Conservation (phyloP, 1,140 invertebrate species). For the Archegozetes longisetosus region DNA sequence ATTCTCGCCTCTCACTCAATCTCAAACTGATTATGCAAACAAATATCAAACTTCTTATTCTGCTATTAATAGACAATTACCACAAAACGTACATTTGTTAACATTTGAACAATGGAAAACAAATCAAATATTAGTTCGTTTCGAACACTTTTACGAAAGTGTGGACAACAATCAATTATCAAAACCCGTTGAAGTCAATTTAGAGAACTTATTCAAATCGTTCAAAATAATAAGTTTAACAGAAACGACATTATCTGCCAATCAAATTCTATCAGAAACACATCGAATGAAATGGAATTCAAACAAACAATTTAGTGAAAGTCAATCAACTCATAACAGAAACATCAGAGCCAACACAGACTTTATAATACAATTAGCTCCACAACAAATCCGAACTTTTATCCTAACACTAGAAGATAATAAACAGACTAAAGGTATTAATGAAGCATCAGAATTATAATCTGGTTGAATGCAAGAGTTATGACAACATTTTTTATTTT, state of each 20-base stretch:
- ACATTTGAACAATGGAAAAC: conserved; percentile 67
- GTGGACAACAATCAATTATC: conserved; percentile 41
- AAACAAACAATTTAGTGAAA: background rate
- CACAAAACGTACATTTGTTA: conserved; percentile 60
- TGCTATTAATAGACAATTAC: conserved; percentile 37
- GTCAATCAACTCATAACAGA: background rate
- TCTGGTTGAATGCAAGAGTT: background rate
- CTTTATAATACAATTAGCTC: background rate
- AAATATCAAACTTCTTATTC: conserved; percentile 27
- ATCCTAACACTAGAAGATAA: background rate
- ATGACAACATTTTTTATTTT: background rate
- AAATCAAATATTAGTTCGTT: conserved; percentile 47
- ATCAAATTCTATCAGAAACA: background rate
- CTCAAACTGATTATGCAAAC: background rate
- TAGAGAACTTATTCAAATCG: conserved; percentile 39
- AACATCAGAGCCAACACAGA: background rate
- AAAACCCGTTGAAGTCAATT: conserved; percentile 32
- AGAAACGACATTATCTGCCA: conserved; percentile 51
- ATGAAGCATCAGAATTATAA: background rate
- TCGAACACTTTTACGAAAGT: conserved; percentile 73
- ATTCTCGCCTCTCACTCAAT: conserved; percentile 24
- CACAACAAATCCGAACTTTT: background rate
- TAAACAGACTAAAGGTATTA: no score
- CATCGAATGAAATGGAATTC: background rate
- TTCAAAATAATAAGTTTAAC: conserved; percentile 37